A percentile compares a stretch with the other conserved stretches of the same genome.
phyloP scores from a whole-genome alignment of 1,140 invertebrate genomes.

The Chrysoperla carnea region DNA sequence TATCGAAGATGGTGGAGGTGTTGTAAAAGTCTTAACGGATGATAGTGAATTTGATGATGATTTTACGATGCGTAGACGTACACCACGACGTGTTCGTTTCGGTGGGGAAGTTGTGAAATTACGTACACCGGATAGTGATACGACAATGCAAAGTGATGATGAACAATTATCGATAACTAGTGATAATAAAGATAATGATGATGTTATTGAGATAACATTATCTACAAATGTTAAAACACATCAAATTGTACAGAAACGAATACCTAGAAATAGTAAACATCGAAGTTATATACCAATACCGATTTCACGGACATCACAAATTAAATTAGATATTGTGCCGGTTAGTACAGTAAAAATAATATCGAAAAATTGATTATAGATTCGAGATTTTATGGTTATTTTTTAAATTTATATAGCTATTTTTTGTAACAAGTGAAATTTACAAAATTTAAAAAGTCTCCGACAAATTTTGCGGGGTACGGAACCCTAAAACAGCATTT shows the following conservation, averaged over 20 bases:
- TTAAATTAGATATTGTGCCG: slow-evolving; percentile 6
- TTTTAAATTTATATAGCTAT: no score
- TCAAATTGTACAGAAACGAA: slow-evolving; percentile 1
- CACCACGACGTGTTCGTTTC: slow-evolving; percentile 50
- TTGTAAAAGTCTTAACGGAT: slow-evolving; percentile 33
- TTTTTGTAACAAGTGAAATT: no score
- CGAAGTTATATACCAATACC: slow-evolving; percentile 21
- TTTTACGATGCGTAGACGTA: slow-evolving; percentile 21
- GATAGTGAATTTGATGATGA: slow-evolving; percentile 32
- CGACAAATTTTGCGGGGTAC: no score
- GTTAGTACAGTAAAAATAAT: no score
- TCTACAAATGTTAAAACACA: slow-evolving; percentile 20
- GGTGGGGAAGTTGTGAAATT: slow-evolving; percentile 69
- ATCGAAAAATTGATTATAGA: no score
- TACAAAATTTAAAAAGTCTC: no score
- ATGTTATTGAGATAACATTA: slow-evolving; percentile 19
- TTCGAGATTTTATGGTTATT: no score
- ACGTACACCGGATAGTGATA: slow-evolving; percentile 63
- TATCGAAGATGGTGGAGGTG: slow-evolving; percentile 23
- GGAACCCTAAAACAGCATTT: no score
- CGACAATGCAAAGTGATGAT: slow-evolving; percentile 27
- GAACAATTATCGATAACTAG: slow-evolving; percentile 5
- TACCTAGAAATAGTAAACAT: no score
- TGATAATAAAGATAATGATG: slow-evolving; percentile 7
- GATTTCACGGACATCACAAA: slow-evolving; percentile 20